Percentiles rank a stretch among this genome's conserved stretches.
These are phyloP conservation scores for Andrena bucephala DNA, from an alignment of 2,888 invertebrate genomes.

Conservation along the genomic window DNA sequence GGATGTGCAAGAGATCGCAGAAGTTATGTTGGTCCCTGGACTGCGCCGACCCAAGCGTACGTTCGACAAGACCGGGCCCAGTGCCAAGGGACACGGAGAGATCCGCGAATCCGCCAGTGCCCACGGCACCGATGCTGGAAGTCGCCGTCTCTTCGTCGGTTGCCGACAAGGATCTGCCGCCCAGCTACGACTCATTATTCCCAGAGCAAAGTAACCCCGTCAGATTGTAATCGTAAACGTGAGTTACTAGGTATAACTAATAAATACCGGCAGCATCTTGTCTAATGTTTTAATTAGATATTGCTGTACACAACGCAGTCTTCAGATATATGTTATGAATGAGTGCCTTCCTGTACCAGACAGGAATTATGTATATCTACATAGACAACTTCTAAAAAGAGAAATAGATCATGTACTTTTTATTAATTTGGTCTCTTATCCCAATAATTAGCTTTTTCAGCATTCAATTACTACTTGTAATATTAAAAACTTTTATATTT, in stretches of 20 bases:
- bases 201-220: conserved; percentile 82
- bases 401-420: conserved; percentile 3
- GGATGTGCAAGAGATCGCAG: conserved; percentile 85
- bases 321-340: conserved; percentile 52
- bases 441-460: conserved; percentile 18
- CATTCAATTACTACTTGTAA: conserved; percentile 17
- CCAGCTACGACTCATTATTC: conserved; percentile 87
- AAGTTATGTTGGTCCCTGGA: conserved; percentile 86
- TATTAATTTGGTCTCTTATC: conserved; percentile 29
- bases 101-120: conserved; percentile 71
- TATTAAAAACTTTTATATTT: conserved; percentile 46
- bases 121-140: conserved; percentile 83
- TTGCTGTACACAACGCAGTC: conserved; percentile 36
- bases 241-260: conserved; percentile 45
- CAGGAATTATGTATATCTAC: neutral
- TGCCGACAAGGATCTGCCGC: conserved; percentile 86
- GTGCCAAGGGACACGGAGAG: conserved; percentile 71
- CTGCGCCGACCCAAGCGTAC: conserved; percentile 81
- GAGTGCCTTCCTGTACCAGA: conserved; percentile 52
- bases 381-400: conserved; percentile 13
- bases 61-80: conserved; percentile 66
- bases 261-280: conserved; percentile 58
- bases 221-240: conserved; percentile 72
- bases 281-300: conserved; percentile 83
- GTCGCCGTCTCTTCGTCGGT: conserved; percentile 80